Evolutionary conservation across 2,888 invertebrate species (phyloP).

Genomic region (Lasioglossum calceatum): DNA sequence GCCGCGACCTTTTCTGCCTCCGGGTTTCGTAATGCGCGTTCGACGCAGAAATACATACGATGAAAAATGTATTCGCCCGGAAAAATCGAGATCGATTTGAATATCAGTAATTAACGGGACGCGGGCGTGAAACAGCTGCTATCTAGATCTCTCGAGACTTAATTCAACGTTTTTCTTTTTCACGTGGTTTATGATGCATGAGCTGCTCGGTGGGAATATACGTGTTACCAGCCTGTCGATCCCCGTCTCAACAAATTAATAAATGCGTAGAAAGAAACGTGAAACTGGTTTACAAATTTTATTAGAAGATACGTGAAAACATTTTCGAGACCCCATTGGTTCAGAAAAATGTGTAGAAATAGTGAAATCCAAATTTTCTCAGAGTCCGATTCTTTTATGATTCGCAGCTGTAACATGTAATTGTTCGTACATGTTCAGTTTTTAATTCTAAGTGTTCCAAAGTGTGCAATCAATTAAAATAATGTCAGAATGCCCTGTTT

Average conservation of each 20-base stretch:
- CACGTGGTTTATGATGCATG: neutral
- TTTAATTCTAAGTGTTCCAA: neutral
- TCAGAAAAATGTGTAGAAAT: neutral
- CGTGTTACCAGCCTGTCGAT: neutral
- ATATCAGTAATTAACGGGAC: neutral
- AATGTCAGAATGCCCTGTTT: neutral
- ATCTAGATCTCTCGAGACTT: neutral
- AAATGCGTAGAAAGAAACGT: neutral
- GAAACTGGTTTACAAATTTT: neutral
- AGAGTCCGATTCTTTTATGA: too few species aligned
- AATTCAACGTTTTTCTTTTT: neutral
- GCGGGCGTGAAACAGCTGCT: neutral
- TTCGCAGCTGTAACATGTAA: too few species aligned
- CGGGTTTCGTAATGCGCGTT: slow-evolving; percentile 11
- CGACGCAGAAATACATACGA: neutral
- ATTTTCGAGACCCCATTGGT: neutral
- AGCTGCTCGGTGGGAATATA: neutral
- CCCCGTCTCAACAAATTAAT: neutral
- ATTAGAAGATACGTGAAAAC: neutral
- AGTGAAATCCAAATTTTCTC: too few species aligned
- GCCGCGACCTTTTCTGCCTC: slow-evolving; percentile 16
- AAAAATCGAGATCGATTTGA: neutral
- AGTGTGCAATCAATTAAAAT: neutral
- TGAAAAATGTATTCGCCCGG: neutral
- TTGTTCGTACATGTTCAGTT: neutral